Conservation (phyloP, 1,140 invertebrate species). For the Pachyrhynchus sulphureomaculatus region DNA sequence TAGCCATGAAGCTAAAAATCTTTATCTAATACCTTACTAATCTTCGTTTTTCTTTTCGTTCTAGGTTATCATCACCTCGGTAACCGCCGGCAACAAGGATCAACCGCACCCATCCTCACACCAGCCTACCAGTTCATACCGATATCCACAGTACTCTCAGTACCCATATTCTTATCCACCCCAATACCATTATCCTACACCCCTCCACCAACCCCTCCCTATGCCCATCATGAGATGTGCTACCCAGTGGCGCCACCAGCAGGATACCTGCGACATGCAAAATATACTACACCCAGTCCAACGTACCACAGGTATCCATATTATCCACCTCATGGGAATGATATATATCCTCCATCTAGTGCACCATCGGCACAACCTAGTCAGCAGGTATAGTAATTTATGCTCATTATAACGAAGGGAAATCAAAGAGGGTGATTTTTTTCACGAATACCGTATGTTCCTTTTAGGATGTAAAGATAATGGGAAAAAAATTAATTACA, state of each 20-base stretch:
- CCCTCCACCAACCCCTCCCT: slow-evolving; percentile 46
- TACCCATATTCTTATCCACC: slow-evolving; percentile 53
- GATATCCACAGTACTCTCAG: slow-evolving; percentile 41
- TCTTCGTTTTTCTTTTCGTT: slow-evolving; percentile 14
- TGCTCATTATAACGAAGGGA: neutral
- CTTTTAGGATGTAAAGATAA: too few relatives aligned
- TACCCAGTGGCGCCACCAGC: slow-evolving; percentile 52
- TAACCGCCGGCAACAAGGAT: slow-evolving; percentile 43
- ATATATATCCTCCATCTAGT: slow-evolving; percentile 41
- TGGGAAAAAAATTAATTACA: too few relatives aligned
- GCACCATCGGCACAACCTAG: slow-evolving; percentile 34
- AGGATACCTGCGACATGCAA: slow-evolving; percentile 46
- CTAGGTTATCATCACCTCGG: slow-evolving; percentile 51
- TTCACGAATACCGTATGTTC: too few relatives aligned
- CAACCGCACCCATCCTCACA: slow-evolving; percentile 35
- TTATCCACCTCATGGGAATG: slow-evolving; percentile 31
- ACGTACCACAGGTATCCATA: slow-evolving; percentile 39
- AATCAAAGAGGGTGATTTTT: neutral
- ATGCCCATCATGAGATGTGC: slow-evolving; percentile 49
- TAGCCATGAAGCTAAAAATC: too few relatives aligned
- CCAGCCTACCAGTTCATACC: slow-evolving; percentile 34
- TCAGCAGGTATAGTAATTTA: slow-evolving; percentile 41
- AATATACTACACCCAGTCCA: slow-evolving; percentile 50
- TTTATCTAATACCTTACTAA: too few relatives aligned
- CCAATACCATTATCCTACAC: slow-evolving; percentile 57